Percentiles rank a stretch among this genome's conserved stretches.
These are phyloP conservation scores for Cynaeus angustus DNA, from an alignment of 2,888 invertebrate genomes.

Conservation along the genomic window DNA sequence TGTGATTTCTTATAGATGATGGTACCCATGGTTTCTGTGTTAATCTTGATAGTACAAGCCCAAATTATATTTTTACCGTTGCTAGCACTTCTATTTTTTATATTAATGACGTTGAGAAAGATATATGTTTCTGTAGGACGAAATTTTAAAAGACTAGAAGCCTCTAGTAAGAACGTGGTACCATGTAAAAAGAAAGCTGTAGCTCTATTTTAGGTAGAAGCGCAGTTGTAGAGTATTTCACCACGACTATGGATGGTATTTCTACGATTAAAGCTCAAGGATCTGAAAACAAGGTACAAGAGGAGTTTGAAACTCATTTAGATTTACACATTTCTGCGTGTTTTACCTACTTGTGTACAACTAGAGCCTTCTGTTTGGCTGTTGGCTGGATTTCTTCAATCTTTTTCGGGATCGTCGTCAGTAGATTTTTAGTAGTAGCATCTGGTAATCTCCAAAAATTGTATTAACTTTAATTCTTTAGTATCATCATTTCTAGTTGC, in stretches of 20 bases:
- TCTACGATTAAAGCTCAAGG: not conserved
- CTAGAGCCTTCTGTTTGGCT: constrained; percentile 1
- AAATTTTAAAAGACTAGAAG: constrained; percentile 61
- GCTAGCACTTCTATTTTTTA: not conserved
- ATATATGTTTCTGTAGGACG: constrained; percentile 61
- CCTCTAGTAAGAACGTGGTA: constrained; percentile 60
- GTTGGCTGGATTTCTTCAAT: not conserved
- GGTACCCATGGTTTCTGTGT: not conserved
- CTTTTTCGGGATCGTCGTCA: not conserved
- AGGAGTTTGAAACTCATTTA: constrained; percentile 9
- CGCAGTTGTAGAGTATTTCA: constrained; percentile 6
- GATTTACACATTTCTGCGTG: constrained; percentile 10
- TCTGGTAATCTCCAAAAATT: not conserved
- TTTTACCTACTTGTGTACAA: constrained; percentile 12
- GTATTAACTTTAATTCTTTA: too few species aligned
- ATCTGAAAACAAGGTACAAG: not conserved
- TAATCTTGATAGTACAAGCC: not conserved
- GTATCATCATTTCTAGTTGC: too few species aligned
- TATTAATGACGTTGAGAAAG: constrained; percentile 17
- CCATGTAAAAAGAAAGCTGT: too few species aligned
- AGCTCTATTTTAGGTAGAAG: constrained; percentile 15
- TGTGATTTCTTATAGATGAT: not conserved
- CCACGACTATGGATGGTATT: not conserved
- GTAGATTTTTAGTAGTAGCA: not conserved
- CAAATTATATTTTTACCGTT: not conserved